A percentile compares a stretch with the other conserved stretches of the same genome.
These are phyloP conservation scores for Aphidius colemani DNA, from an alignment of 2,888 invertebrate species.

Conservation along the genomic window DNA sequence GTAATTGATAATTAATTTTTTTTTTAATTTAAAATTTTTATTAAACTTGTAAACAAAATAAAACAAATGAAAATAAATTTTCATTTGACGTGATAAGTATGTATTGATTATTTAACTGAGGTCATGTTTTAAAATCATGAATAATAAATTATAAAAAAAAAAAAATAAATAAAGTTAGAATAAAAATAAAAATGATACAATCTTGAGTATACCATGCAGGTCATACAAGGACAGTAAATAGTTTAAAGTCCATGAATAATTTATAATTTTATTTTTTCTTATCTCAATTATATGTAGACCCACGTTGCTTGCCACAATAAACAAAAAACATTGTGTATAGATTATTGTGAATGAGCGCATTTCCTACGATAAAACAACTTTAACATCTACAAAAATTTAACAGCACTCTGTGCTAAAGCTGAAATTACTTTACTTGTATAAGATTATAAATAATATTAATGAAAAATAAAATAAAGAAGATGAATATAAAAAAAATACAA, in stretches of 20 bases:
- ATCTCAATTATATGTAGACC: too few relatives aligned
- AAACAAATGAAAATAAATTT: constrained; percentile 34
- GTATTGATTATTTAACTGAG: constrained; percentile 15
- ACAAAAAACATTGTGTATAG: too few relatives aligned
- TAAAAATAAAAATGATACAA: too few relatives aligned
- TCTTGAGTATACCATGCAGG: too few relatives aligned
- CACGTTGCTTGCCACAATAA: too few relatives aligned
- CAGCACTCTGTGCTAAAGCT: constrained; percentile 42
- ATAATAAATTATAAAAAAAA: too few relatives aligned
- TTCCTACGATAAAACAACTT: constrained; percentile 44
- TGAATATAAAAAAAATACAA: constrained; percentile 34
- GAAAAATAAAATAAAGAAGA: constrained; percentile 36
- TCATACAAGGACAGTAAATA: too few relatives aligned
- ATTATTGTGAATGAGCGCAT: constrained; percentile 32
- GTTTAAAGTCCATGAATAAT: too few relatives aligned
- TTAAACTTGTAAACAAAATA: background rate
- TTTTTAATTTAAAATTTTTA: too few relatives aligned
- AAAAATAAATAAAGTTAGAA: too few relatives aligned
- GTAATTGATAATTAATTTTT: too few relatives aligned
- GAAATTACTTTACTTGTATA: constrained; percentile 27
- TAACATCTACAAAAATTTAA: constrained; percentile 26
- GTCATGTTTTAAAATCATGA: background rate
- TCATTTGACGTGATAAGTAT: background rate
- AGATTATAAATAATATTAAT: constrained; percentile 33
- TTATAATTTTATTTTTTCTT: too few relatives aligned